A percentile compares a stretch with the other conserved stretches of the same genome.
Conservation (phyloP, 2,888 invertebrate species). For the Sesia bembeciformis region DNA sequence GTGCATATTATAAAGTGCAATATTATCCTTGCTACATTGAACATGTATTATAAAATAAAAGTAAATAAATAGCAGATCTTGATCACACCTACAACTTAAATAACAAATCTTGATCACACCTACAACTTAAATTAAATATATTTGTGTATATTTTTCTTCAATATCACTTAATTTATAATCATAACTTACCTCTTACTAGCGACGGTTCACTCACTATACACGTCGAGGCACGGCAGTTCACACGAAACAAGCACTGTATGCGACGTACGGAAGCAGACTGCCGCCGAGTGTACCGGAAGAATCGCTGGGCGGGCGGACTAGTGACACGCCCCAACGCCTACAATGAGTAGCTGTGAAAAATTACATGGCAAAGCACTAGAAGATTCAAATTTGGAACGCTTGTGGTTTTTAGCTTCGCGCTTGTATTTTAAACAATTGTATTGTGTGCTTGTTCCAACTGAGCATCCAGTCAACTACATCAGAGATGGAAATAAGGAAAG, state of each 20-base stretch:
- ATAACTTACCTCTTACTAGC: conserved; percentile 5
- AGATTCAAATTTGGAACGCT: conserved; percentile 4
- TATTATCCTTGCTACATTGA: too few relatives aligned
- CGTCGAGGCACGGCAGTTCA: conserved; percentile 1
- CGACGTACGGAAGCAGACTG: conserved; percentile 27
- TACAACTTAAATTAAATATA: too few relatives aligned
- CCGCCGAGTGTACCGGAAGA: conserved; percentile 7
- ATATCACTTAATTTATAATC: neutral
- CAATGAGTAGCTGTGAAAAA: conserved; percentile 8
- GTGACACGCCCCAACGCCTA: conserved; percentile 46
- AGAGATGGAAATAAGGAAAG: too few relatives aligned
- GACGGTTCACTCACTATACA: neutral
- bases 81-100: too few relatives aligned
- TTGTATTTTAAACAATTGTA: too few relatives aligned
- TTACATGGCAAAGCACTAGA: conserved; percentile 2
- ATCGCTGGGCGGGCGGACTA: conserved; percentile 46
- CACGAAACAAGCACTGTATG: conserved; percentile 13
- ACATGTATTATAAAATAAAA: too few relatives aligned
- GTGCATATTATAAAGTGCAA: too few relatives aligned
- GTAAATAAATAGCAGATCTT: too few relatives aligned
- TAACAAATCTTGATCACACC: too few relatives aligned
- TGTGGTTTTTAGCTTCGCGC: neutral
- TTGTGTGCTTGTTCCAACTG: too few relatives aligned
- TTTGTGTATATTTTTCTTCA: neutral
- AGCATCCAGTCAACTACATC: too few relatives aligned